A percentile compares a stretch with the other conserved stretches of the same genome.
Conservation (phyloP, 2,797 vertebrate species). For the Lepilemur septentrionalis region DNA sequence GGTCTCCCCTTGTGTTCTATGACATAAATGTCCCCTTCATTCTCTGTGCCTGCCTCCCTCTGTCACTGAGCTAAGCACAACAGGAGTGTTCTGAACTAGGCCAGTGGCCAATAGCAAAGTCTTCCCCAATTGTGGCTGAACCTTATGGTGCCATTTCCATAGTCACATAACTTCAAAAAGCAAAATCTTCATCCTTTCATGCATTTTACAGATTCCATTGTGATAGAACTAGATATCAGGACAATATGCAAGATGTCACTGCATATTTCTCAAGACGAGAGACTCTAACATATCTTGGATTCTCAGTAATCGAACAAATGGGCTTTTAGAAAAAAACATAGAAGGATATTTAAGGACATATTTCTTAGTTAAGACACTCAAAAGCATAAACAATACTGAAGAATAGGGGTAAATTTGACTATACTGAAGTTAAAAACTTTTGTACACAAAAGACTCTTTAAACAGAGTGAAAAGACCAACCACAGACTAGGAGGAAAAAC, state of each 20-base stretch:
- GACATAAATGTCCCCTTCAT: background rate
- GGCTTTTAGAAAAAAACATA: background rate
- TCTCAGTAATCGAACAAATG: background rate
- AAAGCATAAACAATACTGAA: background rate
- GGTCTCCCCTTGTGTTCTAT: no score
- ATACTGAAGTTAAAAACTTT: background rate
- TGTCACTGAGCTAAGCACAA: background rate
- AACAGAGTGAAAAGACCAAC: background rate
- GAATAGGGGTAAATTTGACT: background rate
- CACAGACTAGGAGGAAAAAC: background rate
- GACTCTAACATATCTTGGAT: background rate
- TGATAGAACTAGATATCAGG: background rate
- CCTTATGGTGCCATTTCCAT: background rate
- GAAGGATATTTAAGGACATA: background rate
- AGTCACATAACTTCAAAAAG: background rate
- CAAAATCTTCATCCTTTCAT: background rate
- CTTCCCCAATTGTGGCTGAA: background rate
- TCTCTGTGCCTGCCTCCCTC: background rate
- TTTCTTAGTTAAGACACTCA: background rate
- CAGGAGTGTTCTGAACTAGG: background rate
- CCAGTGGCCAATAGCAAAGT: background rate
- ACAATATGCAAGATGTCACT: background rate
- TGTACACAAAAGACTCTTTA: background rate
- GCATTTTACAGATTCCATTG: background rate
- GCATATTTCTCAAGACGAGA: background rate